Evolutionary conservation across 2,797 vertebrate species (phyloP).

Genomic region (Buceros bicornis): DNA sequence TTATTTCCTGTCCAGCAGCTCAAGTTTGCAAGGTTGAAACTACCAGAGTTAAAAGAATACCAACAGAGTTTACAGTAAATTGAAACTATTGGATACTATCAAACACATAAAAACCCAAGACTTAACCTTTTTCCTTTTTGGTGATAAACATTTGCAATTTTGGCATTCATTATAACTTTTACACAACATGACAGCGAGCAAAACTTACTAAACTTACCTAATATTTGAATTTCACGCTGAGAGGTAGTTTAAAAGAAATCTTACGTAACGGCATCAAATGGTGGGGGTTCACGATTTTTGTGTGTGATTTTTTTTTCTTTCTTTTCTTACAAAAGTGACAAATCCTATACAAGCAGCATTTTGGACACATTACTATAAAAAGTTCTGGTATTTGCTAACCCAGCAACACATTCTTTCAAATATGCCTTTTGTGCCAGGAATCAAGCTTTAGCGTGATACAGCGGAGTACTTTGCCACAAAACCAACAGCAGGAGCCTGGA

Average conservation of each 20-base stretch:
- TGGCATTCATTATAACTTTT: slow-evolving; percentile 71
- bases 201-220: slow-evolving; percentile 61
- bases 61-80: slow-evolving; percentile 43
- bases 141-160: slow-evolving; percentile 71
- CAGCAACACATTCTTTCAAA: slow-evolving; percentile 38
- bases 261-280: slow-evolving; percentile 50
- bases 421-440: slow-evolving; percentile 16
- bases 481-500: slow-evolving; percentile 34
- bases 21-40: slow-evolving; percentile 44
- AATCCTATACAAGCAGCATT: slow-evolving; percentile 77
- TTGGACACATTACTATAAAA: slow-evolving; percentile 68
- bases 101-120: background rate
- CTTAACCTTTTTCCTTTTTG: slow-evolving; percentile 51
- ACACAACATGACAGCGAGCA: slow-evolving; percentile 51
- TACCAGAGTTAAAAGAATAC: slow-evolving; percentile 56
- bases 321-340: slow-evolving; percentile 76
- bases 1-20: slow-evolving; percentile 68
- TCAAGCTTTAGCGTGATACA: slow-evolving; percentile 22
- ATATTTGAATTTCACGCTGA: slow-evolving; percentile 70
- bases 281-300: background rate
- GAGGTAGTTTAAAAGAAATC: slow-evolving; percentile 84
- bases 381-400: slow-evolving; percentile 50
- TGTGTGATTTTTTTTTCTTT: background rate
- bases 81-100: slow-evolving; percentile 44
- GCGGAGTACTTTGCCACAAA: background rate